Base-by-base conservation (phyloP, 2,113 vertebrate genomes). In the Uria lomvia region DNA sequence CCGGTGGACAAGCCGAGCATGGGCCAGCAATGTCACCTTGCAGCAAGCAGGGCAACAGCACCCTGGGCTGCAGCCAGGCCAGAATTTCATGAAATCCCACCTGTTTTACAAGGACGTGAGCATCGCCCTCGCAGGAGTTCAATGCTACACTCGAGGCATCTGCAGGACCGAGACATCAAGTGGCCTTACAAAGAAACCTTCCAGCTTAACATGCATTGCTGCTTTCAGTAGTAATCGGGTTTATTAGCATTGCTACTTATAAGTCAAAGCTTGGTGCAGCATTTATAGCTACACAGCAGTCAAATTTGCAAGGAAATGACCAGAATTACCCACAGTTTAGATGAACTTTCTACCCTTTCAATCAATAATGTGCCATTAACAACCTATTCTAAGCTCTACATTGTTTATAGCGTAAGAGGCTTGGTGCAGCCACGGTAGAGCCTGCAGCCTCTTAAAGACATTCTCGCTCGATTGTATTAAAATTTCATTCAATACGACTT, bases 301-400 rank as follows among this genome's bases (percentile, higher is more conserved):
- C 87, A 60, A 42, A 86, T 43, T n/a, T 26, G 10, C 30, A 49
- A 74, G 81, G 79, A 90, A 96, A 87, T 43, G 36, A 76, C 58
- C 95, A 55, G 86, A 94, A 95, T 82, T 71, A 63, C 9, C 63
- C 78, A 24, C 24, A 34, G 55, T 30, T 76, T 10, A 8, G 76
- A 80, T 75, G 73, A 95, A 90, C 85, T 71, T 87, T 59, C 47
- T 34, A 32, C 53, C 43, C 62, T 29, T 58, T 40, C 88, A 8
- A 85, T 90, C 92, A 88, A 88, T 85, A 12, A 88, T 75, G 59
- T 22, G 14, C 84, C 88, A 81, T 71, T 71, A 79, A 56, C 62
- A 52, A 78, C 68, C 68, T 10, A 8, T 20, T 73, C 66, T 10
- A 5, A 86, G 59, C 76, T 42, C 11, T 11, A 13, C 20, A 2